Conservation (phyloP, 2,113 vertebrate genomes). For the Tyto alba region DNA sequence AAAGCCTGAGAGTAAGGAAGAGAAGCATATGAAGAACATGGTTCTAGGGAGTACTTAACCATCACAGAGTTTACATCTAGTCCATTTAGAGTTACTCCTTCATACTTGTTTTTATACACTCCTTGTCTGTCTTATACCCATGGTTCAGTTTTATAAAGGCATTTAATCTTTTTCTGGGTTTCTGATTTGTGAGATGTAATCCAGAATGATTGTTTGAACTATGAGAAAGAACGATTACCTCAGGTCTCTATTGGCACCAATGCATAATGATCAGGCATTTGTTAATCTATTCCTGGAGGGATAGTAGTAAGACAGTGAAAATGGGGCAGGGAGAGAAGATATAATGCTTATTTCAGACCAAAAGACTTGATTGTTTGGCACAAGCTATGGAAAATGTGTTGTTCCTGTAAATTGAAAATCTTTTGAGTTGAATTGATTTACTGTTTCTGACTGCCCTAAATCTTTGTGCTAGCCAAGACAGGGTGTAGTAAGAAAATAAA, state of each 20-base stretch:
- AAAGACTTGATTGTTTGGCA: background rate
- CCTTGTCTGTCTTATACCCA: background rate
- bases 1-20: background rate
- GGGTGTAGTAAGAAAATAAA: background rate
- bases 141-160: background rate
- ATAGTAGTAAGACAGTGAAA: background rate
- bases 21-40: background rate
- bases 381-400: conserved; percentile 12
- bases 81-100: background rate
- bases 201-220: background rate
- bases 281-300: background rate
- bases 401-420: background rate
- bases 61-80: background rate
- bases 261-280: background rate
- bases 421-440: background rate
- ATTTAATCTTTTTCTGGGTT: background rate
- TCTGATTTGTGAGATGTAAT: background rate
- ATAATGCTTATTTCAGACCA: background rate
- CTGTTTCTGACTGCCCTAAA: background rate
- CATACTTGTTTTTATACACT: background rate
- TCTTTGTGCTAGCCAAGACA: background rate
- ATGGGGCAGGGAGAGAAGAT: background rate
- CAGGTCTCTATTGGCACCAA: background rate
- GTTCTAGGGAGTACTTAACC: background rate
- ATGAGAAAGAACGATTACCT: background rate